Evolutionary conservation across 2,113 vertebrate genomes (phyloP).

Genomic region (Motacilla alba): DNA sequence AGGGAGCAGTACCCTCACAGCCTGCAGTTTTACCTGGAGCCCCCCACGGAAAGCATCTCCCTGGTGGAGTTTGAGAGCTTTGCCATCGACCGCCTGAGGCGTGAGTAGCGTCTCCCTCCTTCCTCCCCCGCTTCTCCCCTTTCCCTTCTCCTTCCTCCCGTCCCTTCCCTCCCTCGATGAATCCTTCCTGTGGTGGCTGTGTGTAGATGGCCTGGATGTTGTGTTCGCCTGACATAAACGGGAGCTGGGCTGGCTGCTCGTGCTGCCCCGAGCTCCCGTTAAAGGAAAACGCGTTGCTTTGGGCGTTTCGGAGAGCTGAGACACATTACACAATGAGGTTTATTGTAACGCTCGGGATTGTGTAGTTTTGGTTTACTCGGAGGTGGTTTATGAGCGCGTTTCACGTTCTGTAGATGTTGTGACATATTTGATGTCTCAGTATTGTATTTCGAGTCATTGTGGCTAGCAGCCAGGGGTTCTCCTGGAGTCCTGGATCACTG

Average conservation of each 20-base stretch:
- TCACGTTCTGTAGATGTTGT: rapidly evolving
- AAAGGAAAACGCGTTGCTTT: background rate
- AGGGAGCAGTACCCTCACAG: constrained; percentile 79
- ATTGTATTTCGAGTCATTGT: rapidly evolving
- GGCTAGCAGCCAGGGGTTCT: background rate
- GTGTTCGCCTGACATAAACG: rapidly evolving
- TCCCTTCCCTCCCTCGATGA: background rate
- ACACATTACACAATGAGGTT: rapidly evolving
- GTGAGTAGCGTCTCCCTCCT: constrained; percentile 74
- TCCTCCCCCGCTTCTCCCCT: rapidly evolving
- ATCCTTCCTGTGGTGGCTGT: rapidly evolving
- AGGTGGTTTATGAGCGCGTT: background rate
- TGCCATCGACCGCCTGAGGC: constrained; percentile 87
- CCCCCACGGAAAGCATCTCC: constrained; percentile 87
- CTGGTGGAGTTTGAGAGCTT: constrained; percentile 89
- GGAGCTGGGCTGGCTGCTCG: background rate
- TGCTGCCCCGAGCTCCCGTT: rapidly evolving
- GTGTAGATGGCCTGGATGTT: rapidly evolving
- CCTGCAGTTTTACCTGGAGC: constrained; percentile 88
- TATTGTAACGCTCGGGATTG: background rate
- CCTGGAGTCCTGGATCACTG: background rate
- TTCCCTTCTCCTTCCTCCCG: background rate
- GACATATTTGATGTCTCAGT: background rate
- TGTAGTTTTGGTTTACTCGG: rapidly evolving
- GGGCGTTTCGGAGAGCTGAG: background rate